phyloP scores from a whole-genome alignment of 2,888 invertebrate species.

The Meiosimyza decipiens region DNA sequence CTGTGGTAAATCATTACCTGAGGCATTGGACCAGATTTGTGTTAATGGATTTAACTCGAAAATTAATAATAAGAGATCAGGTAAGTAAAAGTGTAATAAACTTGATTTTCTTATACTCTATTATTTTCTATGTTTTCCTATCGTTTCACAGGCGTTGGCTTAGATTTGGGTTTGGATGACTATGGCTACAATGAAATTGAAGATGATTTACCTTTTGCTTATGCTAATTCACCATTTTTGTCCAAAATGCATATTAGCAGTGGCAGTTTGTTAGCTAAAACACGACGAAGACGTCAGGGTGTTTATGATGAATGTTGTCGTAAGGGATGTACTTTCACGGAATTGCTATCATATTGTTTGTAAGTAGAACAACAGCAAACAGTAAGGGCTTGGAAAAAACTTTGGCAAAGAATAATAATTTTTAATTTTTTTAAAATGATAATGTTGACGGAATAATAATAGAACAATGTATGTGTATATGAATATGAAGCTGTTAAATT shows the following conservation, averaged over 20 bases:
- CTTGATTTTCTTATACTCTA: background rate
- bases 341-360: slow-evolving; percentile 52
- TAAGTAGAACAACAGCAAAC: slow-evolving; percentile 14
- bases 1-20: slow-evolving; percentile 51
- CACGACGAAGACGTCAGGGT: slow-evolving; percentile 52
- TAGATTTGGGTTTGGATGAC: slow-evolving; percentile 44
- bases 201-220: slow-evolving; percentile 32
- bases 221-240: slow-evolving; percentile 46
- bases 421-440: no score
- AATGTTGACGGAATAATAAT: no score
- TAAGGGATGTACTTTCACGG: slow-evolving; percentile 49
- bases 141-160: slow-evolving; percentile 28
- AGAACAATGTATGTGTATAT: no score
- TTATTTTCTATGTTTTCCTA: background rate
- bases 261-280: slow-evolving; percentile 46
- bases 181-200: slow-evolving; percentile 44
- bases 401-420: no score
- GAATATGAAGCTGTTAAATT: no score
- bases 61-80: slow-evolving; percentile 47
- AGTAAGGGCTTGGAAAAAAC: no score
- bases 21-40: slow-evolving; percentile 49
- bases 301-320: slow-evolving; percentile 56
- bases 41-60: slow-evolving; percentile 50
- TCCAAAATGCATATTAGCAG: slow-evolving; percentile 44
- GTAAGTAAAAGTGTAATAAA: slow-evolving; percentile 37